These are phyloP conservation scores for Pogonomyrmex barbatus DNA, from an alignment of 1,140 invertebrate species.

Conservation along the genomic window DNA sequence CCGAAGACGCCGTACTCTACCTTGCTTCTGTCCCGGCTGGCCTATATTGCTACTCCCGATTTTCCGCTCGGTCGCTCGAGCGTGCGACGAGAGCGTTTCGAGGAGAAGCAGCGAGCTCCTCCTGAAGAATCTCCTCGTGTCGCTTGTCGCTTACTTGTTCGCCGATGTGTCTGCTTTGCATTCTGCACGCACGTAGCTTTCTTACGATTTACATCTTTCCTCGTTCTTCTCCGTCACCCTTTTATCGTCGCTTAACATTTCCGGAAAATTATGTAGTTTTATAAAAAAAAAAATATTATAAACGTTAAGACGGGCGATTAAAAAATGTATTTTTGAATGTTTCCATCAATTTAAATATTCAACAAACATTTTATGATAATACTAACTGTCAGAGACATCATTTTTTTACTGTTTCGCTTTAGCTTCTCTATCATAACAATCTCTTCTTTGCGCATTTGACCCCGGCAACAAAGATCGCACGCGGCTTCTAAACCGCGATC, in stretches of 20 bases:
- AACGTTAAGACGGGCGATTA: neutral
- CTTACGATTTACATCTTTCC: neutral
- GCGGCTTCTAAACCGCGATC: conserved; percentile 31
- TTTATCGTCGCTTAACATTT: neutral
- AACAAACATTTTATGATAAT: neutral
- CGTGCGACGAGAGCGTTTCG: conserved; percentile 7
- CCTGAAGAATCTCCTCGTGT: neutral
- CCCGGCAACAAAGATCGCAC: conserved; percentile 9
- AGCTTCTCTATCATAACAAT: neutral
- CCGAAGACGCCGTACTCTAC: neutral
- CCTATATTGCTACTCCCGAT: conserved; percentile 57
- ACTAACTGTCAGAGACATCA: neutral
- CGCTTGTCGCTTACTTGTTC: neutral
- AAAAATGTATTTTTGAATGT: neutral
- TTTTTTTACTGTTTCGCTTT: neutral
- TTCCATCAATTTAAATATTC: neutral
- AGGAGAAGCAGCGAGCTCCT: conserved; percentile 3
- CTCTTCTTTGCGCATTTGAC: conserved; percentile 14
- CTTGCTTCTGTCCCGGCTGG: conserved; percentile 23
- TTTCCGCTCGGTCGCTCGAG: conserved; percentile 57
- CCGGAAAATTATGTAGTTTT: neutral
- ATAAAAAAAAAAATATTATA: neutral
- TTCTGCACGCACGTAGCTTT: neutral
- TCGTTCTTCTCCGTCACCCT: too few species aligned
- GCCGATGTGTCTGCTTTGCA: neutral